Evolutionary conservation across 1,140 invertebrate species (phyloP).

Genomic region (Nebria ingens): DNA sequence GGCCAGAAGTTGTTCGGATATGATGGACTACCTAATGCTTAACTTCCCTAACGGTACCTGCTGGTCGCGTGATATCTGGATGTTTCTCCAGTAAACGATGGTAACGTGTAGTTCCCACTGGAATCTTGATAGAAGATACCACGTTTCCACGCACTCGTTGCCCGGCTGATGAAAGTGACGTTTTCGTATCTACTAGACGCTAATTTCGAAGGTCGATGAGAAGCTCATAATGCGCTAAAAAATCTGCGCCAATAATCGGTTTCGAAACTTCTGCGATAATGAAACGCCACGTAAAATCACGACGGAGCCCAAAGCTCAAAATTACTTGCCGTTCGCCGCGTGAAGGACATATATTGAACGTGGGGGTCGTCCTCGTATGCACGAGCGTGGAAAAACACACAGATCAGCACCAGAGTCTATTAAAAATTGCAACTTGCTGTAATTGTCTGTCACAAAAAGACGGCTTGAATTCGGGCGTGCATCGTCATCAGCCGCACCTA

Average conservation of each 20-base stretch:
- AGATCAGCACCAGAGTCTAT: no score
- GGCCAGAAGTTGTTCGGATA: no score
- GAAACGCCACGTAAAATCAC: no score
- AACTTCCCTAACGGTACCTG: background rate
- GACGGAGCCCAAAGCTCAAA: constrained; percentile 28
- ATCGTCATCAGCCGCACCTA: no score
- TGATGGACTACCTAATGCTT: constrained; percentile 12
- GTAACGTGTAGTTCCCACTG: background rate
- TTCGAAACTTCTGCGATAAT: no score
- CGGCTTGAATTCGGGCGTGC: no score
- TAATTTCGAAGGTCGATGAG: no score
- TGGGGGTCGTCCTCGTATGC: background rate
- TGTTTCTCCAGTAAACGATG: constrained; percentile 10
- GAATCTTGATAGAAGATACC: background rate
- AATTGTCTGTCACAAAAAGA: no score
- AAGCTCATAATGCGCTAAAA: no score
- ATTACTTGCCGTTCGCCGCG: constrained; percentile 13
- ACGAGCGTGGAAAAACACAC: no score
- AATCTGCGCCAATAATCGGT: no score
- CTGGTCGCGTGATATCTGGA: constrained; percentile 15
- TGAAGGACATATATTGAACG: background rate
- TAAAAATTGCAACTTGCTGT: no score
- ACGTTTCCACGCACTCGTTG: background rate
- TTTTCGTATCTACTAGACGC: constrained; percentile 19
- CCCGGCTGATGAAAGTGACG: constrained; percentile 16